Evolutionary conservation across 2,797 vertebrate species (phyloP), one percentile per base, ranked within the genome.

Genomic region (Melopsittacus undulatus): DNA sequence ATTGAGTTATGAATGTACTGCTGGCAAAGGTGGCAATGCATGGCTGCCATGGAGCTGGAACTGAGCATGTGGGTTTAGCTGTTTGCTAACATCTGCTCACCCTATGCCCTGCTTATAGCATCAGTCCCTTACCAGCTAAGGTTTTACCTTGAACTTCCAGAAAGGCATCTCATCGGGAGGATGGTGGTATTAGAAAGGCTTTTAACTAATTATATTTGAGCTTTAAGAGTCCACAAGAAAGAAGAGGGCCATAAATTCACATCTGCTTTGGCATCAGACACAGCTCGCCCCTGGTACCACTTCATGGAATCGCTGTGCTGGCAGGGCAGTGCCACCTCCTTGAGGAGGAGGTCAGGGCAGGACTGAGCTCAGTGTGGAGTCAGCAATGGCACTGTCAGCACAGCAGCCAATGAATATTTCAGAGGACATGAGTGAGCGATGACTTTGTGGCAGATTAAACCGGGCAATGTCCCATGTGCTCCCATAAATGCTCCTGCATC

Each of bases 211-310:
- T 79, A 13, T 36, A 32, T 81, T 42, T 2, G 5, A 79, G 56
- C 27, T 34, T 73, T 56, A 74, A 38, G 63, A 30, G 32, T 45
- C 43, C 51, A 40, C 1, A 7, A 56, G 27, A n/a, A 70, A 72
- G 56, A 72, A 49, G n/a, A 51, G 12, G 18, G 36, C 27, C 3
- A 11, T 16, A 56, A 74, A 87, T 61, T 84, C 43, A 29, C 51
- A 64, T 62, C 72, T 80, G 26, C 40, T 74, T 76, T 0, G 0
- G 68, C 0, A 0, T 45, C 75, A 83, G 59, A 17, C 12, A 6
- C 26, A 21, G 54, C n/a, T 87, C 9, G 1, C 4, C 36, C 14
- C 57, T 54, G 30, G 27, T 73, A 74, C 30, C 8, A 5, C 51
- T 59, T 30, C 4, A n/a, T 0, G 5, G 49, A 68, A 76, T 36